Evolutionary conservation across 2,113 vertebrate genomes (phyloP), one percentile per base, ranked within the genome.

Genomic region (Cichladusa arquata): DNA sequence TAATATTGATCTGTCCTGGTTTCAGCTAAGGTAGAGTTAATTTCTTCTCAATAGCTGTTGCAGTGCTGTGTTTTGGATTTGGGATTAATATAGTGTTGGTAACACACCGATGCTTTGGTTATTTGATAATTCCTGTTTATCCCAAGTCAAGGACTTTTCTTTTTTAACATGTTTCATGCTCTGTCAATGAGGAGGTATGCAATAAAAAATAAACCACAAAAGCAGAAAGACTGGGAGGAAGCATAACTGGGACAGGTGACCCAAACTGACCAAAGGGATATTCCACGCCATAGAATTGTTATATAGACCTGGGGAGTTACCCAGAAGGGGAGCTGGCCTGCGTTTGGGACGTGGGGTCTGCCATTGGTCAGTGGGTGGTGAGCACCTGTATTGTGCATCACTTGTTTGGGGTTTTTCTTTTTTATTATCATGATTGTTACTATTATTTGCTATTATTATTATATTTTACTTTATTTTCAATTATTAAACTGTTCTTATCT

Each of bases 331-430:
- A 26, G 20, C 44, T 58, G 31, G 7, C 50, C 36, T 50, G 31
- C 14, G 4, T 57, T 58, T 76, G 36, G 36, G 17, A 50, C 36
- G 11, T 0, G 0, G 7, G 2, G 10, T 76, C 53, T 67, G 20
- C 25, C 25, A 42, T 10, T 34, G 36, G 31, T 58, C 70, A 26
- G 25, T 58, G 36, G 11, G 6, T 20, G 13, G 31, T 50, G 34
- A 66, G 61, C 51, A 50, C 14, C 25, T 51, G 22, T 24, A 44
- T 58, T 67, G 31, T 26, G 26, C 45, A 44, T 67, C 26, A 23
- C 44, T 60, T 60, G 14, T 51, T 51, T 51, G 18, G 28, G 7
- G 36, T 67, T 76, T 42, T 44, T 34, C 25, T 20, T 50, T 77
- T 86, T 28, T 51, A 15, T 44, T 67, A 19, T 36, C 11, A 22